Evolutionary conservation across 2,888 invertebrate genomes (phyloP).

Genomic region (Mythimna vitellina): DNA sequence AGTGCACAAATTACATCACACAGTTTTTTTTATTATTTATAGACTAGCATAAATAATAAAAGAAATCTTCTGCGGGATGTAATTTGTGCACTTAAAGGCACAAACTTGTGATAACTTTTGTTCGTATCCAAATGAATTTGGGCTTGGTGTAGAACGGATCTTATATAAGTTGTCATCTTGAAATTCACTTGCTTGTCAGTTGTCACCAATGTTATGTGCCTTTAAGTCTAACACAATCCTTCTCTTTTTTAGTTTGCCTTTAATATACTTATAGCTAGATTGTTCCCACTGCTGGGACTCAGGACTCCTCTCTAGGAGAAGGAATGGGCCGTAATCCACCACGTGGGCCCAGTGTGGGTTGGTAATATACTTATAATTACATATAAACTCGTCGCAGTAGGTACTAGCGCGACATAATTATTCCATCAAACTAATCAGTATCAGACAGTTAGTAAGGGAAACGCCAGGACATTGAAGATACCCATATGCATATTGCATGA

Average conservation of each 20-base stretch:
- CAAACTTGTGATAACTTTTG: too few species aligned
- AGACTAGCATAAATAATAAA: too few species aligned
- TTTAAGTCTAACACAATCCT: background rate
- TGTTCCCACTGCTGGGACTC: too few species aligned
- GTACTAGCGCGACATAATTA: constrained; percentile 15
- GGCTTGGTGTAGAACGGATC: background rate
- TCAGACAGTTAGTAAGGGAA: constrained; percentile 24
- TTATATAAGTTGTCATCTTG: background rate
- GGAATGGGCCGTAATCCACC: too few species aligned
- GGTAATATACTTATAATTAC: too few species aligned
- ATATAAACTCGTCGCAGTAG: background rate
- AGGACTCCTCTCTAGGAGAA: too few species aligned
- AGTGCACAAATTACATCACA: too few species aligned
- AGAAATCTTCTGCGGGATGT: background rate
- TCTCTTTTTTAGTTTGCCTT: background rate
- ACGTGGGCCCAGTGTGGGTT: too few species aligned
- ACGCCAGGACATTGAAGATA: constrained; percentile 43
- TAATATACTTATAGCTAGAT: background rate
- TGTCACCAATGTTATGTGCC: background rate
- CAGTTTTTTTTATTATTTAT: too few species aligned
- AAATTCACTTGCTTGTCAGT: background rate
- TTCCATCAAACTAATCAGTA: constrained; percentile 36
- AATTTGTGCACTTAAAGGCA: background rate
- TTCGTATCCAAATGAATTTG: background rate
- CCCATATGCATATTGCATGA: constrained; percentile 58